Evolutionary conservation across 2,888 invertebrate genomes (phyloP).

Genomic region (Thereva nobilitata): DNA sequence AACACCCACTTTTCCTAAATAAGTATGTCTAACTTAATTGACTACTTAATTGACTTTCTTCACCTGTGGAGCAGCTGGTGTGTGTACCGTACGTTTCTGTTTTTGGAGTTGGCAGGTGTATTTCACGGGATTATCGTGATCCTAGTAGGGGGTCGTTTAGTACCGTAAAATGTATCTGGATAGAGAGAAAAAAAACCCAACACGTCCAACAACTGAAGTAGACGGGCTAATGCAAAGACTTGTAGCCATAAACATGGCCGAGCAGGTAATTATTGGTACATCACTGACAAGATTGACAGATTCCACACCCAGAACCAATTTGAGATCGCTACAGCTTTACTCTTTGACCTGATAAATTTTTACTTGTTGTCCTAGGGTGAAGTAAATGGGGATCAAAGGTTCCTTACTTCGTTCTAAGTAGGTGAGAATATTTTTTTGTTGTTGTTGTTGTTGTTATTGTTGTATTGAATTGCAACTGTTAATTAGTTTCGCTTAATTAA

Average conservation of each 20-base stretch:
- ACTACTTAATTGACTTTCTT: constrained; percentile 25
- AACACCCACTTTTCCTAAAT: not conserved
- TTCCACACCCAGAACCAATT: constrained; percentile 27
- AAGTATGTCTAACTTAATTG: constrained; percentile 20
- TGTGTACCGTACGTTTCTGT: constrained; percentile 9
- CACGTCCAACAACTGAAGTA: constrained; percentile 22
- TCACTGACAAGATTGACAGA: constrained; percentile 24
- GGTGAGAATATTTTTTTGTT: no score
- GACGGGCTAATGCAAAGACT: constrained; percentile 12
- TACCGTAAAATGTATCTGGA: constrained; percentile 13
- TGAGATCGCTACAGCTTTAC: constrained; percentile 5
- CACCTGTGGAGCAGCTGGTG: constrained; percentile 4
- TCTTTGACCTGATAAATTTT: constrained; percentile 6
- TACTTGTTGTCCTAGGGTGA: no score
- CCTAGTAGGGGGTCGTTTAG: constrained; percentile 13
- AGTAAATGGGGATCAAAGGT: no score
- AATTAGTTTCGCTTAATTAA: no score
- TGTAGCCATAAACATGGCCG: not conserved
- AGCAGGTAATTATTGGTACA: constrained; percentile 28
- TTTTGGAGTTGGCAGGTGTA: constrained; percentile 1
- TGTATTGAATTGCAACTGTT: no score
- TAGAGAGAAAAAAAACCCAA: not conserved
- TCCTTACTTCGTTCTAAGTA: no score
- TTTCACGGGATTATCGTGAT: not conserved
- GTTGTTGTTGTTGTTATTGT: no score